phyloP scores from a whole-genome alignment of 2,888 invertebrate genomes.

The Napeogenes inachia region DNA sequence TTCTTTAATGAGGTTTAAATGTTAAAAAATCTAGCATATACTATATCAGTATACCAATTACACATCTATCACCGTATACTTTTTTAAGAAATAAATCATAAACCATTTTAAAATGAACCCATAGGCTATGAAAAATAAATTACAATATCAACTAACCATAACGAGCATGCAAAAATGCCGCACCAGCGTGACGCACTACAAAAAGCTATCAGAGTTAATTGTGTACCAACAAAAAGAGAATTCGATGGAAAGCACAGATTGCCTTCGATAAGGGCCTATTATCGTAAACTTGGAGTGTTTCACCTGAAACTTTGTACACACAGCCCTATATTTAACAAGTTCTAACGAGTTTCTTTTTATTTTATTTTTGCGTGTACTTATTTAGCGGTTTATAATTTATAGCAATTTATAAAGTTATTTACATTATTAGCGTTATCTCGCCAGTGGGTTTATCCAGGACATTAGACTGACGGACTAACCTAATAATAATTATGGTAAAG shows the following conservation, averaged over 20 bases:
- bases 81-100: not conserved
- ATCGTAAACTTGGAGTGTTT: constrained; percentile 61
- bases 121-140: constrained; percentile 2
- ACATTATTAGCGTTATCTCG: no score
- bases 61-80: not conserved
- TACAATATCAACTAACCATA: constrained; percentile 12
- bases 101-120: not conserved
- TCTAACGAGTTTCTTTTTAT: constrained; percentile 49
- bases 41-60: no score
- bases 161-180: constrained; percentile 19
- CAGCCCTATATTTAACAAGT: constrained; percentile 48
- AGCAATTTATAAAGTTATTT: constrained; percentile 15
- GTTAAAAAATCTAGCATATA: no score
- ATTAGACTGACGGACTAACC: no score
- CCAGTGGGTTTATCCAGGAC: no score
- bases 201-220: constrained; percentile 72
- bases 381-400: constrained; percentile 31
- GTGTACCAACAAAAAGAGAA: constrained; percentile 69
- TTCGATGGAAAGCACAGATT: constrained; percentile 60
- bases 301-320: constrained; percentile 57
- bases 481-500: not conserved
- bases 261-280: constrained; percentile 63
- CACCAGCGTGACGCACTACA: constrained; percentile 58
- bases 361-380: constrained; percentile 58
- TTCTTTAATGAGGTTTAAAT: no score